Conservation (phyloP, 2,888 invertebrate species). For the Micoletzkya japonica region DNA sequence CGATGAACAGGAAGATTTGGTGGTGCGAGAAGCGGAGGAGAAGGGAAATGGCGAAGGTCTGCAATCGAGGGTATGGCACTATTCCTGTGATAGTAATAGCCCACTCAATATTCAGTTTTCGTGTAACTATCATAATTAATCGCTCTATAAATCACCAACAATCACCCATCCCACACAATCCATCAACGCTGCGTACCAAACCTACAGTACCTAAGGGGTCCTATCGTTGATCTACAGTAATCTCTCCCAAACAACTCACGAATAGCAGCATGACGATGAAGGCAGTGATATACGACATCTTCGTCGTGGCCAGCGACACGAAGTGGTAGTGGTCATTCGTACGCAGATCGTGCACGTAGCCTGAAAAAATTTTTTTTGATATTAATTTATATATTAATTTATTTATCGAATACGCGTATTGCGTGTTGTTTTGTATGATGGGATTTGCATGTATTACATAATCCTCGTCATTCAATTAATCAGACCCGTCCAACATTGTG, state of each 20-base stretch:
- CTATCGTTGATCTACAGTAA: background rate
- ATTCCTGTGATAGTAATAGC: slow-evolving; percentile 25
- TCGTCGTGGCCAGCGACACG: slow-evolving; percentile 93
- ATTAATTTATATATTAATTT: too few species aligned
- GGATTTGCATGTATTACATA: too few species aligned
- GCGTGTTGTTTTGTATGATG: too few species aligned
- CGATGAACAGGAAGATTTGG: slow-evolving; percentile 98
- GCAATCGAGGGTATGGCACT: slow-evolving; percentile 67
- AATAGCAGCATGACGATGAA: slow-evolving; percentile 96
- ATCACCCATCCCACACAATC: too few species aligned
- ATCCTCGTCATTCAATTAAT: too few species aligned
- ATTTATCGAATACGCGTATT: too few species aligned
- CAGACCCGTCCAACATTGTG: too few species aligned
- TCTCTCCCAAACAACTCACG: slow-evolving; percentile 76
- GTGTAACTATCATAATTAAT: too few species aligned
- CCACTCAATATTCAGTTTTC: slow-evolving; percentile 26
- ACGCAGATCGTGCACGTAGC: slow-evolving; percentile 79
- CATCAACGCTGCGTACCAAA: background rate
- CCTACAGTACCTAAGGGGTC: background rate
- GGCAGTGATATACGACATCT: slow-evolving; percentile 90
- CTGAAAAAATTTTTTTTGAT: too few species aligned
- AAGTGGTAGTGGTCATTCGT: slow-evolving; percentile 98
- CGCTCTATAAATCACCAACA: too few species aligned
- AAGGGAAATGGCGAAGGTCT: slow-evolving; percentile 98
- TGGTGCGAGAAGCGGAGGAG: slow-evolving; percentile 96